phyloP scores from a whole-genome alignment of 2,888 invertebrate genomes.

The Linnaemya tessellans region DNA sequence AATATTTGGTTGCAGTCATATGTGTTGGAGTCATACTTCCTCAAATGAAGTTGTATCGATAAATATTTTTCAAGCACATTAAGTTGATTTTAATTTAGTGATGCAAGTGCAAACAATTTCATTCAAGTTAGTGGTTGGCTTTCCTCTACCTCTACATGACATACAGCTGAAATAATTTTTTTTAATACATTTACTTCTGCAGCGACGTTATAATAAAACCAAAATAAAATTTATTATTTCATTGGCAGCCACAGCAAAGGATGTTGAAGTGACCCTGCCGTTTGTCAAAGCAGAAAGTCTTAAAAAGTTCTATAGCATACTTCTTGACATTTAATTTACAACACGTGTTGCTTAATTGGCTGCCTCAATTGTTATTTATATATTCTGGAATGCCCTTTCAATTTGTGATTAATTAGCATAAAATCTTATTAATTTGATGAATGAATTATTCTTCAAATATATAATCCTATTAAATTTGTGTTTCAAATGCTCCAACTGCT shows the following conservation, averaged over 20 bases:
- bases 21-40: too few relatives aligned
- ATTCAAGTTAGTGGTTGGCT: too few relatives aligned
- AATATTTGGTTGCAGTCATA: too few relatives aligned
- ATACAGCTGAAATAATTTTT: too few relatives aligned
- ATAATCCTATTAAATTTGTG: constrained; percentile 16
- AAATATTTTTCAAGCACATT: too few relatives aligned
- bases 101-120: too few relatives aligned
- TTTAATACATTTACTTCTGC: too few relatives aligned
- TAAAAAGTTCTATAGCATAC: neutral
- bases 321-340: neutral
- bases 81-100: too few relatives aligned
- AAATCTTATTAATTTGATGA: neutral
- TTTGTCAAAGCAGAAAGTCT: neutral
- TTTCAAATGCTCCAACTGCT: neutral
- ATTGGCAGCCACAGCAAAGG: neutral
- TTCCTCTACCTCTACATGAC: too few relatives aligned
- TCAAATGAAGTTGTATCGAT: too few relatives aligned
- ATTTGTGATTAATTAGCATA: constrained; percentile 39
- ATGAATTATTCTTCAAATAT: neutral
- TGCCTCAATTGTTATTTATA: neutral
- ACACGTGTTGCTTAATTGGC: neutral
- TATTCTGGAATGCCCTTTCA: neutral
- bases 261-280: neutral
- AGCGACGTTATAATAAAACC: neutral
- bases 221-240: neutral